A percentile compares a stretch with the other conserved stretches of the same genome.
phyloP scores from a whole-genome alignment of 2,113 vertebrate species.

The Ciconia maguari region DNA sequence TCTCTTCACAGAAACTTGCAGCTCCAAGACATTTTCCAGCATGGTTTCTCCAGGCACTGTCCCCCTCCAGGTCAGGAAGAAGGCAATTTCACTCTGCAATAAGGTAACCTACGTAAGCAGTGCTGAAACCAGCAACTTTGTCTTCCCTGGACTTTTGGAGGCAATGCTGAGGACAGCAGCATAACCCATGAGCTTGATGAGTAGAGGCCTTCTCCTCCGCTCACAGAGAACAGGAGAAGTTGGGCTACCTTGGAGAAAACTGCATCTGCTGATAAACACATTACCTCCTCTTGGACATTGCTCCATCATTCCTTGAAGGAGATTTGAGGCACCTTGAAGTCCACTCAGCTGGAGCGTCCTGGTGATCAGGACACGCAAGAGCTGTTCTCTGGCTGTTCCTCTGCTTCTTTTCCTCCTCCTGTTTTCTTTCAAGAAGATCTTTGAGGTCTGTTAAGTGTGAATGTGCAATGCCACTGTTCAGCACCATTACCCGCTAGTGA shows the following conservation, averaged over 20 bases:
- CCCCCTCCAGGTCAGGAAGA: background rate
- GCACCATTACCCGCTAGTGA: fast-evolving
- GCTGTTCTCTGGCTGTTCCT: background rate
- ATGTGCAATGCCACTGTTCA: background rate
- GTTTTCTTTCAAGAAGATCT: background rate
- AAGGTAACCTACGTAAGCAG: background rate
- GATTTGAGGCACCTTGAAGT: background rate
- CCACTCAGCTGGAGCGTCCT: background rate
- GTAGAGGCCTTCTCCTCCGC: background rate
- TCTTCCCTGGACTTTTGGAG: background rate
- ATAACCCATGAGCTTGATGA: background rate
- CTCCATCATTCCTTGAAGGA: background rate
- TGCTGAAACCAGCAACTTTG: background rate
- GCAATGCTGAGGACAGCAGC: background rate
- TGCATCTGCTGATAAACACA: background rate
- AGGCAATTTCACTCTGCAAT: background rate
- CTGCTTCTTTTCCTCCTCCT: background rate
- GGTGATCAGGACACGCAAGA: background rate
- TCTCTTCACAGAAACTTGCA: background rate
- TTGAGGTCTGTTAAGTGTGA: background rate
- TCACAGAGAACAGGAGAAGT: background rate
- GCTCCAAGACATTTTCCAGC: background rate
- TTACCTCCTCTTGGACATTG: background rate
- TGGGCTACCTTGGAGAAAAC: background rate
- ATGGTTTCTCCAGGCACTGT: background rate